A percentile compares a stretch with the other conserved stretches of the same genome.
Evolutionary conservation across 2,888 invertebrate species (phyloP).

Genomic region (Omphaloscelis lunosa): DNA sequence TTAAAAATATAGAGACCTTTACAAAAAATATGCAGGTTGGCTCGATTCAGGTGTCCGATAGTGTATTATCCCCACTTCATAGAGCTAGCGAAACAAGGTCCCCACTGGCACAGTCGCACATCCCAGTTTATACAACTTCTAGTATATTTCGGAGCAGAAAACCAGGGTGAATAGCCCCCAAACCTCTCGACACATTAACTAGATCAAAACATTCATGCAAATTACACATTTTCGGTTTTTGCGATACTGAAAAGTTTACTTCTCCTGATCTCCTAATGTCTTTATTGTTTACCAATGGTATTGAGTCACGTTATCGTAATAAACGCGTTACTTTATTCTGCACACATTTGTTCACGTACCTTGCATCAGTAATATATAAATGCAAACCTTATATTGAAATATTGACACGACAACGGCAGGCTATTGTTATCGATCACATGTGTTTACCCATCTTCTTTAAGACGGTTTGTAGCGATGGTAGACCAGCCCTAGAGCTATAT

Average conservation of each 20-base stretch:
- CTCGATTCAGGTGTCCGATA: neutral
- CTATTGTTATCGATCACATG: slow-evolving; percentile 68
- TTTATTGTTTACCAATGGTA: slow-evolving; percentile 51
- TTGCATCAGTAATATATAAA: slow-evolving; percentile 17
- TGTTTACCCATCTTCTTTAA: slow-evolving; percentile 67
- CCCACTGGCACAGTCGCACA: slow-evolving; percentile 52
- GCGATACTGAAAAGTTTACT: slow-evolving; percentile 20
- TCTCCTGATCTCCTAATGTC: slow-evolving; percentile 39
- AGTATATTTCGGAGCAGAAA: slow-evolving; percentile 9
- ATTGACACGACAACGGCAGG: slow-evolving; percentile 62
- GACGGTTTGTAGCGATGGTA: slow-evolving; percentile 71
- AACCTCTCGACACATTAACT: slow-evolving; percentile 16
- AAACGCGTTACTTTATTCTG: slow-evolving; percentile 61
- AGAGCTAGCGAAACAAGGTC: slow-evolving; percentile 74
- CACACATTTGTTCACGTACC: slow-evolving; percentile 40
- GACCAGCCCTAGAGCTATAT: slow-evolving; percentile 57
- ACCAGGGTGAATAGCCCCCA: neutral
- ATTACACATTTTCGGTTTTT: slow-evolving; percentile 22
- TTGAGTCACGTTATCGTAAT: slow-evolving; percentile 34
- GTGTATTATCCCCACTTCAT: slow-evolving; percentile 76
- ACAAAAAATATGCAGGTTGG: neutral
- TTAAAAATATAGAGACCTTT: neutral
- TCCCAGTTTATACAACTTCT: slow-evolving; percentile 38
- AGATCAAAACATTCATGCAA: slow-evolving; percentile 33
- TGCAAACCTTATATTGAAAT: slow-evolving; percentile 70